These are phyloP conservation scores for Calidris pygmaea DNA, from an alignment of 2,113 vertebrate species.

Conservation along the genomic window DNA sequence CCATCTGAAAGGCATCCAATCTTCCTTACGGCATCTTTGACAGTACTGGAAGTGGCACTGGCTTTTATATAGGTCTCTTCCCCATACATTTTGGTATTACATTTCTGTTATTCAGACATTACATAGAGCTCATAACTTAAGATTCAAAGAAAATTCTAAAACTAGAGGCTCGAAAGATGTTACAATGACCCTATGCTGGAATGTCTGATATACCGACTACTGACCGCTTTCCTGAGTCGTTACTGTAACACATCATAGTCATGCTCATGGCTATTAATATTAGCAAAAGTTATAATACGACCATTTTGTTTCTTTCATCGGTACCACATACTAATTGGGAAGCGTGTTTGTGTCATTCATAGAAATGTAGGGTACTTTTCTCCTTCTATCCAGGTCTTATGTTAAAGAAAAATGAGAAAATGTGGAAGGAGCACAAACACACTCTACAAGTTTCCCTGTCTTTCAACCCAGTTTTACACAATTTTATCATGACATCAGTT, in stretches of 20 bases:
- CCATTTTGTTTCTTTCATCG: background rate
- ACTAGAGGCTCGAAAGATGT: accelerated
- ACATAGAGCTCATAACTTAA: background rate
- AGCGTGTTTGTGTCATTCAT: background rate
- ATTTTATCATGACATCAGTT: background rate
- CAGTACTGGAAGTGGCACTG: background rate
- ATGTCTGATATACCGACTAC: background rate
- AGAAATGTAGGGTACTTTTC: background rate
- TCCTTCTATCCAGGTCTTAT: background rate
- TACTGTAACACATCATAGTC: background rate
- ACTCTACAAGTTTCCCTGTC: background rate
- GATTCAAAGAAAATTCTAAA: background rate
- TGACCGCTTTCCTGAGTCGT: background rate
- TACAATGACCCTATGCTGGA: background rate
- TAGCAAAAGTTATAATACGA: background rate
- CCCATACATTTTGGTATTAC: background rate
- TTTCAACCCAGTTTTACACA: background rate
- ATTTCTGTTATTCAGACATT: background rate
- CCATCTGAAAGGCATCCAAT: background rate
- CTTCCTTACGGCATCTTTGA: background rate
- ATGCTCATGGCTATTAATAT: background rate
- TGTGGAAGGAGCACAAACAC: background rate
- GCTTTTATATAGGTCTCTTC: background rate
- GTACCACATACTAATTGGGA: background rate
- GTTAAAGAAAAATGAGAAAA: background rate